Base-by-base conservation (phyloP, 2,797 vertebrate genomes). In the Pseudopleuronectes americanus region DNA sequence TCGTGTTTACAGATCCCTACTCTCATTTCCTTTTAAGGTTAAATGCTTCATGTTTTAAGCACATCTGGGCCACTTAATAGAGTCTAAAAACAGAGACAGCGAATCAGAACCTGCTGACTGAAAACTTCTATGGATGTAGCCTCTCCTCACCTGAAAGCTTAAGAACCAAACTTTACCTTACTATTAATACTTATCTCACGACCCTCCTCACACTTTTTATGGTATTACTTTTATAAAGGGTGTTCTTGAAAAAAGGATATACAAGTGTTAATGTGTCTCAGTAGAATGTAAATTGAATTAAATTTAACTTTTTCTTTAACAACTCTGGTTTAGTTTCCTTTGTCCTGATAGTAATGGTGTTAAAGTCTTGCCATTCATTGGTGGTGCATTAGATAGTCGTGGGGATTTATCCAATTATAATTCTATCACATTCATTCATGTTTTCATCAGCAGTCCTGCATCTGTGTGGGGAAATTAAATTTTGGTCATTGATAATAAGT, bases 11-110 rank as follows among this genome's bases (percentile, higher is more conserved):
- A 72, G 51, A 61, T 22, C 59, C 55, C 26, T 23, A 4, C 23
- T 60, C 62, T 54, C 57, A 14, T 83, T 68, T 74, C 80, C 83
- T 88, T 84, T 81, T 82, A 83, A 76, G 84, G 87, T 71, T 67
- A 81, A 77, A 84, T 61, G 33, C 56, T 48, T 73, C 67, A 60
- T 72, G 49, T 81, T 45, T 16, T 21, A 67, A 33, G 26, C 63
- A 64, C 77, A 79, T 83, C 78, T 82, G 79, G 64, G 59, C 41
- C 57, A 71, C 71, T 80, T 85, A 63, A 57, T 49, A 41, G 13
- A 23, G 8, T 16, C 26, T 3, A 21, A 53, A 60, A 36, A 23
- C 31, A 47, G 17, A 64, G 33, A 41, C 51, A 36, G 41, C 1
- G 23, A 54, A 54, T 74, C 43, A 55, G 21, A 65, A 52, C 54